phyloP scores from a whole-genome alignment of 2,113 vertebrate genomes.

The Channa argus region DNA sequence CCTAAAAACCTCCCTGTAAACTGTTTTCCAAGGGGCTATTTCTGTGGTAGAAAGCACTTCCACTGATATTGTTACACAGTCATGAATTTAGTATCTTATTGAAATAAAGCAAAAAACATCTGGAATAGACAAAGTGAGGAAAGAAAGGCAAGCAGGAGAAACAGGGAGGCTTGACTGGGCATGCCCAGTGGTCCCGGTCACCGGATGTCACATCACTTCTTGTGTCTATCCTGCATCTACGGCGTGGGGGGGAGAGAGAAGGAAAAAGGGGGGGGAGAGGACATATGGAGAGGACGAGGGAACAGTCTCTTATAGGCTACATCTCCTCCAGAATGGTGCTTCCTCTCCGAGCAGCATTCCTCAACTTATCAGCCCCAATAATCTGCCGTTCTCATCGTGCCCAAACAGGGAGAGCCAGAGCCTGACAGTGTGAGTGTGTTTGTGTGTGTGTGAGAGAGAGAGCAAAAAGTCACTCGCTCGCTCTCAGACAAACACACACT shows the following conservation, averaged over 20 bases:
- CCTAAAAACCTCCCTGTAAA: no score
- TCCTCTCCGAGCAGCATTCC: constrained; percentile 79
- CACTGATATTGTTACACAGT: no score
- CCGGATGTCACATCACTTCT: constrained; percentile 68
- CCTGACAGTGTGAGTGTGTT: constrained; percentile 31
- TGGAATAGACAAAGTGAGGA: not conserved
- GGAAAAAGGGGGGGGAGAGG: constrained; percentile 48
- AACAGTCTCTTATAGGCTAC: constrained; percentile 54
- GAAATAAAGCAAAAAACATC: not conserved
- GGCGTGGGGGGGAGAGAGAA: constrained; percentile 6
- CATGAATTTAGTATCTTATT: not conserved
- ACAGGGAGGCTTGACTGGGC: constrained; percentile 70
- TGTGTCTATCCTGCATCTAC: constrained; percentile 8
- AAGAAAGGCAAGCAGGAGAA: constrained; percentile 14
- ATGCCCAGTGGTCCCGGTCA: constrained; percentile 76
- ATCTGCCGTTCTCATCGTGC: constrained; percentile 81
- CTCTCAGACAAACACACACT: constrained; percentile 36
- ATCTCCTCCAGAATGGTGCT: constrained; percentile 69
- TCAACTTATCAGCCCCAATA: constrained; percentile 76
- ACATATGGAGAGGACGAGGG: constrained; percentile 43
- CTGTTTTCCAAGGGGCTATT: no score
- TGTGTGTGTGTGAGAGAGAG: constrained; percentile 26
- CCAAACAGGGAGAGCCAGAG: constrained; percentile 83
- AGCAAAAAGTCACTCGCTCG: constrained; percentile 55
- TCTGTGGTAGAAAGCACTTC: no score